A percentile compares a stretch with the other conserved stretches of the same genome.
phyloP scores from a whole-genome alignment of 2,888 invertebrate genomes.

The Muscina levida region DNA sequence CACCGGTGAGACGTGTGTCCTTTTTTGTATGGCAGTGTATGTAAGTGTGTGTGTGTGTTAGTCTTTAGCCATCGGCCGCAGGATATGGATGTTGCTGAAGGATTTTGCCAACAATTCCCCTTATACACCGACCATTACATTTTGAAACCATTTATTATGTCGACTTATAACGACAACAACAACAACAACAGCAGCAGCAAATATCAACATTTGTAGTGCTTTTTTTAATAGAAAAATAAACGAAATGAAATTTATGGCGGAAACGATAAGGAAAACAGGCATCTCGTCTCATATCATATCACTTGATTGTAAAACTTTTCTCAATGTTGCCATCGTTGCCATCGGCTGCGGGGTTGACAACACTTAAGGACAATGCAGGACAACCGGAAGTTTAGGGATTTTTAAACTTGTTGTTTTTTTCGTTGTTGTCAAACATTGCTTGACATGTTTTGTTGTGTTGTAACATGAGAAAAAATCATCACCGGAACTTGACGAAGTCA shows the following conservation, averaged over 20 bases:
- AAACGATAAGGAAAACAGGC: constrained; percentile 76
- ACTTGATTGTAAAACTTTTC: constrained; percentile 28
- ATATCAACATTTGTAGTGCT: constrained; percentile 68
- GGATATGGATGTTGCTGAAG: constrained; percentile 40
- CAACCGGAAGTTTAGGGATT: constrained; percentile 62
- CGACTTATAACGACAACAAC: neutral
- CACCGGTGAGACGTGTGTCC: constrained; percentile 57
- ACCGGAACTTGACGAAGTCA: constrained; percentile 57
- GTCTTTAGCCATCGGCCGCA: constrained; percentile 23
- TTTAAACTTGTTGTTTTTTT: constrained; percentile 42
- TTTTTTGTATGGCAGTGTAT: constrained; percentile 26
- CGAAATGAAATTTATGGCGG: constrained; percentile 79
- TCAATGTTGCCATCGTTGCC: neutral
- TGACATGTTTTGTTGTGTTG: constrained; percentile 32
- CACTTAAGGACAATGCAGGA: constrained; percentile 55
- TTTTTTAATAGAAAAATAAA: constrained; percentile 78
- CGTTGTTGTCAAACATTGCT: constrained; percentile 25
- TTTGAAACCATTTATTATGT: constrained; percentile 25
- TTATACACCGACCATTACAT: neutral
- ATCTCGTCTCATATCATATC: constrained; percentile 63
- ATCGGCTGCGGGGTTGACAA: constrained; percentile 28
- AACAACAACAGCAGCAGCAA: constrained; percentile 31
- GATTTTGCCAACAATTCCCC: constrained; percentile 16
- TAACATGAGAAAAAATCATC: constrained; percentile 29
- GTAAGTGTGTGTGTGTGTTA: neutral